These are phyloP conservation scores for Urophycis tenuis DNA, from an alignment of 2,797 vertebrate species.

Conservation along the genomic window DNA sequence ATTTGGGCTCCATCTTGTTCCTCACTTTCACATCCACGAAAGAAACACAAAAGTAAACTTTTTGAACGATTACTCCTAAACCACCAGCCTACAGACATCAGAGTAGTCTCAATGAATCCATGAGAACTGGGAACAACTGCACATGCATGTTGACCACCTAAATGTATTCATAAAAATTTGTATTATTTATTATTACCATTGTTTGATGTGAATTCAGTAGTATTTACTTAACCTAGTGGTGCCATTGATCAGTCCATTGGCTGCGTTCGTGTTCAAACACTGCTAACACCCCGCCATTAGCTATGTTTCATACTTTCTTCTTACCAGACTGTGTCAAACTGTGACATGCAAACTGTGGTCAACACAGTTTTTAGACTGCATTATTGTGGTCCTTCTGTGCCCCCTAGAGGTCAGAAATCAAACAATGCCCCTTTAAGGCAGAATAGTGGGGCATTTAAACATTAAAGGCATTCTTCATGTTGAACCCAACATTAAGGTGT, in stretches of 20 bases:
- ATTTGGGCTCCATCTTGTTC: neutral
- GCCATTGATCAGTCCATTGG: neutral
- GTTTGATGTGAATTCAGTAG: too few relatives aligned
- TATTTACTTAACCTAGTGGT: too few relatives aligned
- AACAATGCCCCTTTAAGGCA: neutral
- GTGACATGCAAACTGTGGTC: neutral
- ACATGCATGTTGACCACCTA: neutral
- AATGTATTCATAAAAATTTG: conserved; percentile 19
- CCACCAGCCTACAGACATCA: neutral
- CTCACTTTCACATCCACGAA: neutral
- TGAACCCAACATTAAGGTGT: conserved; percentile 43
- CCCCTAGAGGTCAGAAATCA: neutral
- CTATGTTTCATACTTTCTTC: neutral
- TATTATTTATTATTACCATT: too few relatives aligned
- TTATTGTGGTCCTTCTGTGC: neutral
- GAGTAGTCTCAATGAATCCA: conserved; percentile 4
- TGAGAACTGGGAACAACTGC: too few relatives aligned
- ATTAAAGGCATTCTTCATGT: conserved; percentile 24
- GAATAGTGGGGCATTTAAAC: neutral
- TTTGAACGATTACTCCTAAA: neutral
- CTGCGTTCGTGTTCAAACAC: neutral
- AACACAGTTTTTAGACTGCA: too few relatives aligned
- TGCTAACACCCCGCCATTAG: too few relatives aligned
- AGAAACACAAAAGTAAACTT: neutral
- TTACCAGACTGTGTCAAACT: neutral